phyloP scores from a whole-genome alignment of 2,888 invertebrate genomes.

The Globia sparganii region DNA sequence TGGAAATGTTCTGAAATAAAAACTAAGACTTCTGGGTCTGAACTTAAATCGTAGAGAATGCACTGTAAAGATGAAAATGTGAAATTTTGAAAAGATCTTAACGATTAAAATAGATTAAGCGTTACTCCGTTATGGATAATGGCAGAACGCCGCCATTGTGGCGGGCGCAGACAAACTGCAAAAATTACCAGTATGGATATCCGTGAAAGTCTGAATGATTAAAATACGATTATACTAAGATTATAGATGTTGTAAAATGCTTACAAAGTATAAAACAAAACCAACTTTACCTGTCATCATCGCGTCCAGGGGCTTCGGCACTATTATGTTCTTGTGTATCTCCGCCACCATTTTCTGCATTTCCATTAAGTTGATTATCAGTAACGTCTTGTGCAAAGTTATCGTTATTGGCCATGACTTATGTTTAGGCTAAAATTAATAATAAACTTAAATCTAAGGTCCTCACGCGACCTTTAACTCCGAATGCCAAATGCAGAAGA shows the following conservation, averaged over 20 bases:
- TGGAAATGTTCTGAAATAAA: constrained; percentile 85
- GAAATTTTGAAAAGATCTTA: constrained; percentile 87
- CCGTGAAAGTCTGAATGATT: constrained; percentile 51
- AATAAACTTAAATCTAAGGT: constrained; percentile 87
- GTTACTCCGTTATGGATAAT: constrained; percentile 81
- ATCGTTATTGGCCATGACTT: constrained; percentile 93
- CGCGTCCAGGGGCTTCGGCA: constrained; percentile 94
- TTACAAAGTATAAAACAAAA: constrained; percentile 58
- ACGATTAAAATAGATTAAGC: constrained; percentile 84
- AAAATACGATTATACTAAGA: constrained; percentile 55
- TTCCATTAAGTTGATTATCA: constrained; percentile 92
- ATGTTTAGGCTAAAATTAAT: constrained; percentile 90
- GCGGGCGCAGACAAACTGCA: constrained; percentile 78
- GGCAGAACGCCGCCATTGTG: constrained; percentile 88
- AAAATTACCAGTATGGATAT: constrained; percentile 75
- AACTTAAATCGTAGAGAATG: constrained; percentile 80
- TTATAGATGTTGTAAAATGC: constrained; percentile 37
- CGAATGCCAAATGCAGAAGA: constrained; percentile 90
- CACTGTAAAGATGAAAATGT: constrained; percentile 82
- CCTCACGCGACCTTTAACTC: constrained; percentile 88
- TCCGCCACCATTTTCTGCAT: constrained; percentile 92
- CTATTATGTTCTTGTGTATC: constrained; percentile 93
- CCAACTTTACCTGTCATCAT: constrained; percentile 93
- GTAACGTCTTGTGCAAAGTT: constrained; percentile 94
- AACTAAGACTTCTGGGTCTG: constrained; percentile 83